phyloP scores from a whole-genome alignment of 1,140 invertebrate genomes.

The Ips typographus region DNA sequence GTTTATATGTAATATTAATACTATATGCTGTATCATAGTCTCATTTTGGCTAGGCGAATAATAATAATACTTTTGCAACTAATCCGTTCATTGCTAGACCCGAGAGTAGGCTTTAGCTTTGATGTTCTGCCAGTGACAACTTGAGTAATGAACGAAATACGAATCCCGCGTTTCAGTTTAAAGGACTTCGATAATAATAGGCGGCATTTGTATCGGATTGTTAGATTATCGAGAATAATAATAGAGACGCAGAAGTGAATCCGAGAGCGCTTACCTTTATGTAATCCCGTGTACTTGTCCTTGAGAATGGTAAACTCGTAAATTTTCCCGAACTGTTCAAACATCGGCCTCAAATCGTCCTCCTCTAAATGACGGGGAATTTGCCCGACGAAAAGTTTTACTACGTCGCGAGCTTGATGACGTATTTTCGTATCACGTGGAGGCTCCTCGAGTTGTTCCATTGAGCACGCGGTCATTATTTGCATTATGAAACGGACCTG shows the following conservation, averaged over 20 bases:
- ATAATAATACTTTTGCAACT: background rate
- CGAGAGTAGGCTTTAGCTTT: background rate
- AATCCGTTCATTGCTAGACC: constrained; percentile 7
- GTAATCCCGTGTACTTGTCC: constrained; percentile 90
- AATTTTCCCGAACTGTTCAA: constrained; percentile 85
- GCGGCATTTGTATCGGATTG: constrained; percentile 1
- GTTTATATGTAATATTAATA: no score
- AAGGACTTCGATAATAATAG: constrained; percentile 16
- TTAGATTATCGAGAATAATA: background rate
- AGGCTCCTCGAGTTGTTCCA: constrained; percentile 16
- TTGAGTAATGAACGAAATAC: constrained; percentile 27
- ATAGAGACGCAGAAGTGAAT: background rate
- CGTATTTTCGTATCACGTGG: constrained; percentile 10
- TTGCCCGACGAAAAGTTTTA: constrained; percentile 91
- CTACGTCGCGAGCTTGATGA: constrained; percentile 56
- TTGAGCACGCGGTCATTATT: constrained; percentile 45
- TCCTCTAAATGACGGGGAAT: constrained; percentile 90
- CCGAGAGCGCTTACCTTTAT: constrained; percentile 70
- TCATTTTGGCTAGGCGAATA: no score
- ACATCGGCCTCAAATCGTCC: constrained; percentile 84
- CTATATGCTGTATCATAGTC: no score
- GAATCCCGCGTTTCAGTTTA: background rate
- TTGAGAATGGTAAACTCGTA: constrained; percentile 92
- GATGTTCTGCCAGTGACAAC: constrained; percentile 23
- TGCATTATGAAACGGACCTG: constrained; percentile 39